These are phyloP conservation scores for Cydia strobilella DNA, from an alignment of 1,140 invertebrate species.

Conservation along the genomic window DNA sequence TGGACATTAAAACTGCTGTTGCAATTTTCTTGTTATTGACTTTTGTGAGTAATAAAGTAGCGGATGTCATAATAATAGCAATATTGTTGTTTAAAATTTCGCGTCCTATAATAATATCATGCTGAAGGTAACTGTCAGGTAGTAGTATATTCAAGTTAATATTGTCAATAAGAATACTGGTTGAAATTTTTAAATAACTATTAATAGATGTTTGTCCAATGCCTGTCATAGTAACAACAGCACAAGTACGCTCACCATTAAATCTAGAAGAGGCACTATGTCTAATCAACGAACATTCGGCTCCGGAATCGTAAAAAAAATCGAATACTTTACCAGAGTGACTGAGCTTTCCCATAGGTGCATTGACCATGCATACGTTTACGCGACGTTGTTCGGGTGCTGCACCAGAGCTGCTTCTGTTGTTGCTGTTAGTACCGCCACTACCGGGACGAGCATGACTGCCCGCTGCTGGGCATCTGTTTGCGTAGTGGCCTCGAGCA, in stretches of 20 bases:
- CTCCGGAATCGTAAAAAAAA: slow-evolving; percentile 7
- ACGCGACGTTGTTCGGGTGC: background rate
- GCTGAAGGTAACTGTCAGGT: background rate
- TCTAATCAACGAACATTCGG: slow-evolving; percentile 16
- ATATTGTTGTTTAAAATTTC: too few species aligned
- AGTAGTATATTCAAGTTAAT: background rate
- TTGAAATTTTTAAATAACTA: background rate
- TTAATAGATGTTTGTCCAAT: background rate
- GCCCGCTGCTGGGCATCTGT: background rate
- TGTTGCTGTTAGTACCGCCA: too few species aligned
- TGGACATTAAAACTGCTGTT: too few species aligned
- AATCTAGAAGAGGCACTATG: background rate
- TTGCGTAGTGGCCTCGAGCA: background rate
- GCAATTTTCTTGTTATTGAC: too few species aligned
- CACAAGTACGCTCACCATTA: background rate
- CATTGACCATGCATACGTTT: background rate
- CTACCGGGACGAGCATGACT: too few species aligned
- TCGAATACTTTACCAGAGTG: background rate
- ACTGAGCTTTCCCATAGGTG: background rate
- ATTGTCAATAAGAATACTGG: background rate
- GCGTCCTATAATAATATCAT: background rate
- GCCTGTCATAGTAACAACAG: background rate
- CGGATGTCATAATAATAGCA: too few species aligned
- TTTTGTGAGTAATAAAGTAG: too few species aligned
- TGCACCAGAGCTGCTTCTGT: background rate